These are phyloP conservation scores for Clarias laeviceps DNA, from an alignment of 2,797 vertebrate species.

Conservation along the genomic window DNA sequence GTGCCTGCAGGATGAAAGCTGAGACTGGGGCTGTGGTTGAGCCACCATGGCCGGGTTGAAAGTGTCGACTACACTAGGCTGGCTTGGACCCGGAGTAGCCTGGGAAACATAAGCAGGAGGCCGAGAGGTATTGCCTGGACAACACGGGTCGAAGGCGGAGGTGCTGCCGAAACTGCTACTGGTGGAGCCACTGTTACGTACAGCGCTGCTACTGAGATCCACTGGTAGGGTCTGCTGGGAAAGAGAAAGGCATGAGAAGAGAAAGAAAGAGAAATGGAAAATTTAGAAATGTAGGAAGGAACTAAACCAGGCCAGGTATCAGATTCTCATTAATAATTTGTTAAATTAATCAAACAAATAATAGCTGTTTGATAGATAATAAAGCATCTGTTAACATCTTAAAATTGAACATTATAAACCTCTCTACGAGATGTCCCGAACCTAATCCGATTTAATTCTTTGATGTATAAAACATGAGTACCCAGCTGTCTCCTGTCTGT, in stretches of 20 bases:
- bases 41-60: conserved; percentile 87
- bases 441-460: conserved; percentile 42
- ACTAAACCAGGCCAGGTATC: not conserved
- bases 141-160: conserved; percentile 97
- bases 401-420: not conserved
- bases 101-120: conserved; percentile 87
- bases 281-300: not conserved
- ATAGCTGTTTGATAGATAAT: conserved; percentile 6
- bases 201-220: conserved; percentile 90
- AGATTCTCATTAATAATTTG: not conserved
- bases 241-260: conserved; percentile 27
- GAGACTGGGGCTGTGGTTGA: conserved; percentile 85
- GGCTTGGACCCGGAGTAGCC: conserved; percentile 84
- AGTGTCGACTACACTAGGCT: conserved; percentile 83
- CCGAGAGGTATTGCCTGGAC: conserved; percentile 89
- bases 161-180: conserved; percentile 86
- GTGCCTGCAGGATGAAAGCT: conserved; percentile 92
- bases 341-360: not conserved
- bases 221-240: conserved; percentile 92
- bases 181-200: conserved; percentile 83
- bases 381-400: not conserved
- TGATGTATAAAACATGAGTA: conserved; percentile 53
- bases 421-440: not conserved
- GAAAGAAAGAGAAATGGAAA: not conserved
- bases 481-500: conserved; percentile 33